Conservation (phyloP, 2,113 vertebrate genomes). For the Urocynchramus pylzowi region DNA sequence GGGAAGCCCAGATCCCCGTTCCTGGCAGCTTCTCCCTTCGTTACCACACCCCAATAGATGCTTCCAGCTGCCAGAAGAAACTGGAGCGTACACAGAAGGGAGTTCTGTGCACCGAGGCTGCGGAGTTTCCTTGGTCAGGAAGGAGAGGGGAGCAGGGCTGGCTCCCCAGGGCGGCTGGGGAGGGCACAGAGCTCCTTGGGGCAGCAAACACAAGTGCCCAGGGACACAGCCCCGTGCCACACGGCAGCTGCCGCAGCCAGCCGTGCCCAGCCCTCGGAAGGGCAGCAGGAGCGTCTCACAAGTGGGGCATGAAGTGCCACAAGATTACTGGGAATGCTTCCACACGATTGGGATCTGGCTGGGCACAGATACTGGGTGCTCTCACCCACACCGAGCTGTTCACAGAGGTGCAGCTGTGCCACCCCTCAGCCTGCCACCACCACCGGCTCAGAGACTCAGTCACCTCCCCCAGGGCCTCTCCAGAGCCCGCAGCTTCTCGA, state of each 20-base stretch:
- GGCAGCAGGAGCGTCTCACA: background rate
- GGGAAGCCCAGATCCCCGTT: fast-evolving
- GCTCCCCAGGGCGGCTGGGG: background rate
- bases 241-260: fast-evolving
- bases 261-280: fast-evolving
- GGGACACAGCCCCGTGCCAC: fast-evolving
- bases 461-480: background rate
- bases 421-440: background rate
- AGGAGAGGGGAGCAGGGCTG: background rate
- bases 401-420: background rate
- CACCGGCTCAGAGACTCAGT: fast-evolving
- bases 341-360: fast-evolving
- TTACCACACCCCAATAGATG: fast-evolving
- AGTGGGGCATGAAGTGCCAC: fast-evolving
- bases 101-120: background rate
- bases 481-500: fast-evolving
- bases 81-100: background rate
- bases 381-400: fast-evolving
- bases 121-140: background rate
- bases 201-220: fast-evolving
- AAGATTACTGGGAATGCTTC: fast-evolving
- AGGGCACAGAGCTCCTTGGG: background rate
- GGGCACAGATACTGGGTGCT: fast-evolving
- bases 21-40: background rate
- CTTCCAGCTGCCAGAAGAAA: background rate